These are phyloP conservation scores for Mus minutoides DNA, from an alignment of 2,797 vertebrate genomes.

Conservation along the genomic window DNA sequence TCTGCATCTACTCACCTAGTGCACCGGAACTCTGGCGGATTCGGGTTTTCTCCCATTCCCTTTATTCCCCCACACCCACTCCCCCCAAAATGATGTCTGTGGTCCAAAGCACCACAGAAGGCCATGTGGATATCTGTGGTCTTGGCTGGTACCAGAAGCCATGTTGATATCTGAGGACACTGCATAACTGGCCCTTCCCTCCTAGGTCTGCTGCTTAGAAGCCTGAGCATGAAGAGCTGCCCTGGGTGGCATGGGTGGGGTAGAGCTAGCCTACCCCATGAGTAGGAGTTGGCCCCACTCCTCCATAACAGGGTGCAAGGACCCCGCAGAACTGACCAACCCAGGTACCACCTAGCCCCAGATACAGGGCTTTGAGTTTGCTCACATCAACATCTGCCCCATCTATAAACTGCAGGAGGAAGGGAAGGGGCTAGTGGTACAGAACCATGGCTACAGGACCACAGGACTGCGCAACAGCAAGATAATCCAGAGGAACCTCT, in stretches of 20 bases:
- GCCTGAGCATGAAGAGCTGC: background rate
- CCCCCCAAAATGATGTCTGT: background rate
- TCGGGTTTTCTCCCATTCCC: too few species aligned
- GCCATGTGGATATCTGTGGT: background rate
- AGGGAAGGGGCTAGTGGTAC: background rate
- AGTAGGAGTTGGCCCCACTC: background rate
- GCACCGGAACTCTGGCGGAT: too few species aligned
- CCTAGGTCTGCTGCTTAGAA: background rate
- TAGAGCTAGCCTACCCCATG: background rate
- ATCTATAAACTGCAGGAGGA: background rate
- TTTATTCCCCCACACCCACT: too few species aligned
- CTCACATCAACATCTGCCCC: background rate
- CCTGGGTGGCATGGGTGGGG: background rate
- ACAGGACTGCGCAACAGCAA: background rate
- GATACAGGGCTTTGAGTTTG: background rate
- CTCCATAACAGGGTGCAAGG: too few species aligned
- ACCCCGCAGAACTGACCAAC: background rate
- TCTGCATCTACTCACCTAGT: too few species aligned
- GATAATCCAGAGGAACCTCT: background rate
- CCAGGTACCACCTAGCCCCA: background rate
- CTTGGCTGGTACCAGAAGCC: background rate
- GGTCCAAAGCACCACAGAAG: too few species aligned
- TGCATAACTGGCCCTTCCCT: background rate
- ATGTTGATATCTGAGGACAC: too few species aligned
- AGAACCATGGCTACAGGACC: background rate